These are phyloP conservation scores for Rhadina sibilatrix DNA, from an alignment of 2,113 vertebrate species.

Conservation along the genomic window DNA sequence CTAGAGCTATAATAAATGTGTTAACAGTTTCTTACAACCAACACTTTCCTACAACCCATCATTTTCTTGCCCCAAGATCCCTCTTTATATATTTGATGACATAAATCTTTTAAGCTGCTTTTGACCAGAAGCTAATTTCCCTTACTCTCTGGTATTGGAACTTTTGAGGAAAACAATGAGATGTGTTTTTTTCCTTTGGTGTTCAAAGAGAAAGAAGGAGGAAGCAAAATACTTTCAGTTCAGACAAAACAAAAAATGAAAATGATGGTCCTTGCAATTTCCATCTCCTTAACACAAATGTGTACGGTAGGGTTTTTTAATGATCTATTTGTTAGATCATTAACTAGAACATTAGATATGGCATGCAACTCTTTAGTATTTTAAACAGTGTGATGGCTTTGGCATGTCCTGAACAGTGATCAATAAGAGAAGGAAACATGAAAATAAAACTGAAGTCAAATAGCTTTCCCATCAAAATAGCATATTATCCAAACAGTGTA, in stretches of 20 bases:
- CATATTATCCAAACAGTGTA: not conserved
- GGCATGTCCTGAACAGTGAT: not conserved
- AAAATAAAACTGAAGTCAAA: not conserved
- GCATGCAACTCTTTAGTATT: not conserved
- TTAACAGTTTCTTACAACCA: constrained; percentile 65
- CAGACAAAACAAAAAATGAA: constrained; percentile 6
- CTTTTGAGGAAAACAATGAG: not conserved
- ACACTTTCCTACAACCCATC: constrained; percentile 55
- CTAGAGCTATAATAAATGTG: constrained; percentile 71
- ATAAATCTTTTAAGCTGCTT: constrained; percentile 72
- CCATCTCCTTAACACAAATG: not conserved
- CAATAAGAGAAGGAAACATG: not conserved
- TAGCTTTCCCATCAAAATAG: not conserved
- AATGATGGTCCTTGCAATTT: not conserved
- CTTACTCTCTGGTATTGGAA: constrained; percentile 2
- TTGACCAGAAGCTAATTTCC: constrained; percentile 62
- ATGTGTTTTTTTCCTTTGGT: not conserved
- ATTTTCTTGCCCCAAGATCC: constrained; percentile 62
- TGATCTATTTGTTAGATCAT: not conserved
- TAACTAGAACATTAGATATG: not conserved
- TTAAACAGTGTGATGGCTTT: not conserved
- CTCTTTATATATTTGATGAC: constrained; percentile 66
- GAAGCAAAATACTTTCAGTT: not conserved
- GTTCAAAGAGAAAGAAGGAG: not conserved
- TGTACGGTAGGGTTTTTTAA: not conserved